Conservation (phyloP, 2,113 vertebrate species). For the Glareola pratincola region DNA sequence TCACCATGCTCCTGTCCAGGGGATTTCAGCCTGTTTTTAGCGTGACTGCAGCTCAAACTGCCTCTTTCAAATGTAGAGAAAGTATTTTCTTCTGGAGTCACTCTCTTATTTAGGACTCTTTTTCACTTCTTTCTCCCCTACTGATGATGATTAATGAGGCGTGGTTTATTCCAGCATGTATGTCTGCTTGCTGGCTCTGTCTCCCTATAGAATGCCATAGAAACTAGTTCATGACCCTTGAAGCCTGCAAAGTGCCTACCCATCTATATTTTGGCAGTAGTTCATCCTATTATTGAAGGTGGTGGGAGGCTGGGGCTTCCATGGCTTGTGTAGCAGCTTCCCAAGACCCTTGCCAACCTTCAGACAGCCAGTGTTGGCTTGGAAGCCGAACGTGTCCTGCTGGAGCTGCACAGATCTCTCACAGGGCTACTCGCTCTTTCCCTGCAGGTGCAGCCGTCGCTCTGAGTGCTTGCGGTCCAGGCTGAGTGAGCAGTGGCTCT, state of each 20-base stretch:
- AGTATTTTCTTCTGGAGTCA: neutral
- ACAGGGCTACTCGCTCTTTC: neutral
- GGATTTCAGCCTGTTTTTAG: neutral
- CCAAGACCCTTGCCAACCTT: neutral
- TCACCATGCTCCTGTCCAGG: neutral
- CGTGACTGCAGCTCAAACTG: neutral
- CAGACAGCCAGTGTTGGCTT: neutral
- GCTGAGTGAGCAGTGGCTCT: conserved; percentile 86
- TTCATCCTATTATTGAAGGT: neutral
- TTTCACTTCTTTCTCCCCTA: neutral
- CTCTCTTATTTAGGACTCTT: neutral
- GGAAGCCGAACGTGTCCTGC: neutral
- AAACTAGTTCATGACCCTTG: neutral
- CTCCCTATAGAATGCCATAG: neutral
- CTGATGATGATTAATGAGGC: neutral
- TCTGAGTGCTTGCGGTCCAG: conserved; percentile 80
- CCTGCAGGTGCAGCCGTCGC: conserved; percentile 82
- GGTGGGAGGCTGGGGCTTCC: neutral
- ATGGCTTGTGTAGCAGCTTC: neutral
- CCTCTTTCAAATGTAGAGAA: neutral
- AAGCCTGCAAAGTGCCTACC: neutral
- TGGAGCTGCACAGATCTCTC: neutral
- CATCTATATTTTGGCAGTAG: neutral
- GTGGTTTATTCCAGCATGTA: neutral
- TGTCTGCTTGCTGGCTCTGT: neutral